Percentiles rank a stretch among this genome's conserved stretches.
phyloP scores from a whole-genome alignment of 2,113 vertebrate species.

The Tyrannus savana region DNA sequence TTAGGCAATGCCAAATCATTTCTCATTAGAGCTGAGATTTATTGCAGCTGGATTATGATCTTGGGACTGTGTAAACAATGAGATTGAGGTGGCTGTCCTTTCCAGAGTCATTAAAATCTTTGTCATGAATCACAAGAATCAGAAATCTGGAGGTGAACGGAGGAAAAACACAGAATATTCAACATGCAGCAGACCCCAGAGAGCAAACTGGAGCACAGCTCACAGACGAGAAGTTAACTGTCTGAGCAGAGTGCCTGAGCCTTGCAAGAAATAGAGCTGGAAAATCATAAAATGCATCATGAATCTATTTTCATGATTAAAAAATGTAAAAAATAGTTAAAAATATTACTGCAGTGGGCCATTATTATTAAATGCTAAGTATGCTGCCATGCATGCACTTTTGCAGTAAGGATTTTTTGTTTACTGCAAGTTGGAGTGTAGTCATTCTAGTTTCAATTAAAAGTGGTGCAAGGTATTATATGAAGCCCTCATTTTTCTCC shows the following conservation, averaged over 20 bases:
- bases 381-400: not conserved
- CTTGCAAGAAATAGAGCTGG: not conserved
- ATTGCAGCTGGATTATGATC: slow-evolving; percentile 5
- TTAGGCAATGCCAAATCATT: slow-evolving; percentile 23
- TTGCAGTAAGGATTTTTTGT: not conserved
- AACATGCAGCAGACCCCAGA: not conserved
- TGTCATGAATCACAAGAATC: not conserved
- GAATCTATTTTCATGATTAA: not conserved
- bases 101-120: not conserved
- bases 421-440: not conserved
- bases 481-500: not conserved
- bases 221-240: not conserved
- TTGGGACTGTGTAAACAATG: not conserved
- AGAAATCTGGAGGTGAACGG: not conserved
- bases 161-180: slow-evolving; percentile 3
- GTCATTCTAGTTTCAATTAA: not conserved
- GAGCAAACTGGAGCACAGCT: not conserved
- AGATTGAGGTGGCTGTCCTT: not conserved
- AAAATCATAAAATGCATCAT: not conserved
- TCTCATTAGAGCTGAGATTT: not conserved
- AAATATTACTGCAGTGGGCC: not conserved
- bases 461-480: not conserved
- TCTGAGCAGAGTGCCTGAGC: not conserved
- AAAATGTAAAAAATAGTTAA: not conserved
- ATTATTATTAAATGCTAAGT: not conserved